Base-by-base conservation (phyloP, 2,113 vertebrate genomes). In the Burhinus oedicnemus region DNA sequence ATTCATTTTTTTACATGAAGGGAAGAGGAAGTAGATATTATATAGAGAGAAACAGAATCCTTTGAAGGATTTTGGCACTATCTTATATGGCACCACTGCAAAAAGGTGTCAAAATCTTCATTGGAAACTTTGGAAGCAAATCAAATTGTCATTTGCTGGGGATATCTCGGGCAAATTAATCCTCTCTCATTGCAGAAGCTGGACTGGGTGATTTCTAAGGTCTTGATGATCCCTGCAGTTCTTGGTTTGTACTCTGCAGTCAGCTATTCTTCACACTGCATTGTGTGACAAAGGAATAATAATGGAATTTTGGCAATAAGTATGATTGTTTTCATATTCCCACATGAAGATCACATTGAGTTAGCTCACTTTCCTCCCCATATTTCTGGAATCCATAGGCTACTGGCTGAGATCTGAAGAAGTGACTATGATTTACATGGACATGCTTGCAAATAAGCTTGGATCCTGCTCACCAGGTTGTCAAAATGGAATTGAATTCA, bases 311-410 rank as follows among this genome's bases (percentile, higher is more conserved):
- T 52, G 19, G 5, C 23, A 55, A 21, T 40, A 68, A 44, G 2
- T 38, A 8, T 16, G 23, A 47, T 29, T 27, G 13, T 2, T 65
- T 77, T 68, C 9, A 3, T 15, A 9, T 17, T 65, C 11, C 20
- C 1, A 1, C 0, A 1, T 47, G 44, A 80, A 85, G 45, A 64
- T 5, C 16, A 30, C 25, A 34, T 7, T 47, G 11, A 47, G 19
- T 65, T 16, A 89, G 19, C 7, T 22, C 21, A 20, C 34, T 47
- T 82, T 62, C 12, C 8, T 61, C 29, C 19, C 7, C 14, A 15
- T 42, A 34, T 58, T 69, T 69, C 44, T 89, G 55, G 25, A 74
- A 21, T 49, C 38, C 29, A 17, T 12, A 78, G 20, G 21, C 6
- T 47, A n/a, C 30, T 72, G 23, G 20, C 15, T 86, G 11, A 49